Evolutionary conservation across 1,140 invertebrate species (phyloP), one percentile per base, ranked within the genome.

Genomic region (Cotesia chilonis): DNA sequence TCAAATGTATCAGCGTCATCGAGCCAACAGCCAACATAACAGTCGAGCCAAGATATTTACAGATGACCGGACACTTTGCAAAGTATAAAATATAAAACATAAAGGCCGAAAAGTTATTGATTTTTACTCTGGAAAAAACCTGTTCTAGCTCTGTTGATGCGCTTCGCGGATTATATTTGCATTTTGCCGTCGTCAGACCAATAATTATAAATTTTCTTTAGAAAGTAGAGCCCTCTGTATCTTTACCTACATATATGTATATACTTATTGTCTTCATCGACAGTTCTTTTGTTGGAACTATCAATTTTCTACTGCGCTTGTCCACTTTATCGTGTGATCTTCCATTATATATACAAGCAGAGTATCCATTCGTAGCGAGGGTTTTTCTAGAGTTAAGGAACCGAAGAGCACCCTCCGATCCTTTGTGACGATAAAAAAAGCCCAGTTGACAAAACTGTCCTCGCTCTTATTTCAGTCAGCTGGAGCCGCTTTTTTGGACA

Each of bases 241-340:
- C 28, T 28, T 28, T 28, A 28, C 28, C 28, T 71, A 71, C 70
- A 64, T 71, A 71, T 65, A 71, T 71, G 65, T 54, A 71, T 71
- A 71, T 54, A 71, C 61, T 57, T 28, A 28, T 28, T 28, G 28
- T 28, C 28, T 28, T 28, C 28, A 28, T 28, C 28, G 28, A 28
- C 28, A 28, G 28, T 28, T 28, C 3, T 28, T 28, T 28, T 28
- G 28, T 28, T 28, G 28, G 28, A 28, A 28, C 28, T 28, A 28
- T 28, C 28, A 28, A 28, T 28, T 28, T 28, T 28, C 1, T 28
- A 28, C 2, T 1, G 28, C 28, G 28, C 3, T 28, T 28, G 28
- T 28, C 28, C 3, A 28, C 28, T 28, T 28, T 47, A 47, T 47
- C 41, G 10, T 47, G 10, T 9, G 41, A 47, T 47, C 6, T 47